These are phyloP conservation scores for Encarsia formosa DNA, from an alignment of 2,888 invertebrate species.

Conservation along the genomic window DNA sequence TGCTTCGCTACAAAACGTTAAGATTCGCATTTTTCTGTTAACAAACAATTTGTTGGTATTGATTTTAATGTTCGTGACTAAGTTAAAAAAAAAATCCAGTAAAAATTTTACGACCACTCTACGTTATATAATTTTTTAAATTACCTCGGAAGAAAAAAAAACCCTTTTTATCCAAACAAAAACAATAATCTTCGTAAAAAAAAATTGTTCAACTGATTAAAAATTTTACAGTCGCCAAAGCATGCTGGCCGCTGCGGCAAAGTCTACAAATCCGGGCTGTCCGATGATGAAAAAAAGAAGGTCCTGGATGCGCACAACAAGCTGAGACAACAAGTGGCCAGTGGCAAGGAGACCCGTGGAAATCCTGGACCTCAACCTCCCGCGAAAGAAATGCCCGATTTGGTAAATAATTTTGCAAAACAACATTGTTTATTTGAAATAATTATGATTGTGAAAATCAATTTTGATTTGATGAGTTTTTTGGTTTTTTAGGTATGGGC, in stretches of 20 bases:
- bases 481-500: constrained; percentile 35
- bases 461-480: background rate
- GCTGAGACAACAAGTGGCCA: constrained; percentile 27
- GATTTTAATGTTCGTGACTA: too few species aligned
- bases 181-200: too few species aligned
- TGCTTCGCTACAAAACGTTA: too few species aligned
- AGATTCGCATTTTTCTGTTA: too few species aligned
- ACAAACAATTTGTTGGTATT: too few species aligned
- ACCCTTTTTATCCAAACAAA: too few species aligned
- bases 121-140: too few species aligned
- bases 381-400: constrained; percentile 28
- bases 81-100: too few species aligned
- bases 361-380: constrained; percentile 34
- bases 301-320: constrained; percentile 25
- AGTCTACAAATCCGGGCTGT: constrained; percentile 4
- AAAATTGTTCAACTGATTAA: too few species aligned
- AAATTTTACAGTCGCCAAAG: too few species aligned
- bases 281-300: background rate
- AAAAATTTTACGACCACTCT: too few species aligned
- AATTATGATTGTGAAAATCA: background rate
- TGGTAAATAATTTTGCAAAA: constrained; percentile 27
- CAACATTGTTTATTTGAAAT: background rate
- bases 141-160: too few species aligned
- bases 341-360: constrained; percentile 31
- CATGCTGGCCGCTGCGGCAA: constrained; percentile 1